Conservation (phyloP, 2,888 invertebrate genomes). For the Nomada hirtipes region DNA sequence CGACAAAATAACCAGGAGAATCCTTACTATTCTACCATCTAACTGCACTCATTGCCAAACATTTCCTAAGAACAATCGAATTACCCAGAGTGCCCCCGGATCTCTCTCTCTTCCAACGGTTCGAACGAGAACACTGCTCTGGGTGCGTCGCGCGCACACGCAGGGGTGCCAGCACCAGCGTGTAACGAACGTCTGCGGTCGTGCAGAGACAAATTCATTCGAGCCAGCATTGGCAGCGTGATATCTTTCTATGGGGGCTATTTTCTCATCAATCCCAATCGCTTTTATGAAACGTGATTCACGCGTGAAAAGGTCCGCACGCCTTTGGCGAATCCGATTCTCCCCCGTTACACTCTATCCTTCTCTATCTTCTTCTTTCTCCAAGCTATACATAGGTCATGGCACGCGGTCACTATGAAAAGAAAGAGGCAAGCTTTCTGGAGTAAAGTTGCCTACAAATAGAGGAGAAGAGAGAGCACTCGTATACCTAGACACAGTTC, state of each 20-base stretch:
- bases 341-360: slow-evolving; percentile 5
- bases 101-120: slow-evolving; percentile 23
- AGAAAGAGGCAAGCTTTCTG: background rate
- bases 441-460: background rate
- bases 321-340: slow-evolving; percentile 69
- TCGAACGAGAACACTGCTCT: slow-evolving; percentile 22
- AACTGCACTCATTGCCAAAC: background rate
- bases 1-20: background rate
- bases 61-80: slow-evolving; percentile 19
- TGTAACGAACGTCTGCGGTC: slow-evolving; percentile 63
- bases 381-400: background rate
- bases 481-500: background rate
- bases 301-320: slow-evolving; percentile 78
- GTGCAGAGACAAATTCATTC: slow-evolving; percentile 71
- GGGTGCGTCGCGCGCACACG: slow-evolving; percentile 23
- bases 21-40: background rate
- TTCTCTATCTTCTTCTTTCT: background rate
- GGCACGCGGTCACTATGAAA: slow-evolving; percentile 2
- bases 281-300: slow-evolving; percentile 82
- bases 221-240: slow-evolving; percentile 72
- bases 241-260: slow-evolving; percentile 79
- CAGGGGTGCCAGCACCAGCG: slow-evolving; percentile 42
- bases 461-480: background rate
- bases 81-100: slow-evolving; percentile 12
- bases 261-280: slow-evolving; percentile 82